These are phyloP conservation scores for Stegostoma tigrinum DNA, from an alignment of 2,113 vertebrate genomes.

Conservation along the genomic window DNA sequence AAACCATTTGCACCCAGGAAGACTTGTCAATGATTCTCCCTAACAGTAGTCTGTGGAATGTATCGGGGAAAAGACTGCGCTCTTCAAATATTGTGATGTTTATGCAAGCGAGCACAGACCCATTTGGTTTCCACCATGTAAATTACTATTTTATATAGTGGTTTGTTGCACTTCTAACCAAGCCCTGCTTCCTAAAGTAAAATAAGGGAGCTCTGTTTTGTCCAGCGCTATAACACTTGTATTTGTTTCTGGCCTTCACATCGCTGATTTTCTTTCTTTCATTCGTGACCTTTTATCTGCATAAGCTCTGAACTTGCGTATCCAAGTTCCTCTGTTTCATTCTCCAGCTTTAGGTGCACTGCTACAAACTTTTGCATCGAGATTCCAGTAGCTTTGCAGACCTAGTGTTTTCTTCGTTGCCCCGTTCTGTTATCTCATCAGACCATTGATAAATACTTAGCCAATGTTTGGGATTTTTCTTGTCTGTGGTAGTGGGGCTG, in stretches of 20 bases:
- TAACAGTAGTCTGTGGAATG: neutral
- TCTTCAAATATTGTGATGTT: neutral
- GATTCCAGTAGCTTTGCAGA: conserved; percentile 90
- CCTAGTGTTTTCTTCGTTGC: conserved; percentile 86
- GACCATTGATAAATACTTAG: conserved; percentile 61
- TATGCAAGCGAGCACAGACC: neutral
- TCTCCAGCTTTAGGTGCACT: neutral
- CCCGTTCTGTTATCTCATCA: conserved; percentile 79
- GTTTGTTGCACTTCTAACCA: neutral
- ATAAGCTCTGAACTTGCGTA: neutral
- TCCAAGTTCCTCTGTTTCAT: neutral
- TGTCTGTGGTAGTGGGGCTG: conserved; percentile 79
- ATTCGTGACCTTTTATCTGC: neutral
- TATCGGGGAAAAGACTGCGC: neutral
- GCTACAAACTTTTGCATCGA: conserved; percentile 87
- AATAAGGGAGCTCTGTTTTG: neutral
- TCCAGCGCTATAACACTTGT: neutral
- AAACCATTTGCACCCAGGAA: neutral
- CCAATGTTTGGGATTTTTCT: conserved; percentile 79
- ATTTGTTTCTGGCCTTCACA: neutral
- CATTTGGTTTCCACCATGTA: neutral
- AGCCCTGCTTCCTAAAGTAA: neutral
- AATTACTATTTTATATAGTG: neutral
- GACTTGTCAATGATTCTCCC: neutral
- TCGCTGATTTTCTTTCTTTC: neutral